These are phyloP conservation scores for Clanis bilineata DNA, from an alignment of 2,888 invertebrate species.

Conservation along the genomic window DNA sequence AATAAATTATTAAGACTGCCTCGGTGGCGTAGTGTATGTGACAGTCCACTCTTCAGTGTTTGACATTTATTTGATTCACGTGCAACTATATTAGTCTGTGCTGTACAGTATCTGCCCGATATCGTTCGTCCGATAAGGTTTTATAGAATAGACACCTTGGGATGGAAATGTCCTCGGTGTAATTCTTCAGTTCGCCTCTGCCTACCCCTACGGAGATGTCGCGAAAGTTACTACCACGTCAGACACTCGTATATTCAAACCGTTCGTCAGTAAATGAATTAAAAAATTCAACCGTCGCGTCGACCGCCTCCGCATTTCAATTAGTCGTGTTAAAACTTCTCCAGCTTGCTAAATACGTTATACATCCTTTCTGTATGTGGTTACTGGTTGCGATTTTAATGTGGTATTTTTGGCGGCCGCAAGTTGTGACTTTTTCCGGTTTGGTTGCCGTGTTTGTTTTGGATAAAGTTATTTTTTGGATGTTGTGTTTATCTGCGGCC, in stretches of 20 bases:
- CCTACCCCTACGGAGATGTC: background rate
- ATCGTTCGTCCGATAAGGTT: too few species aligned
- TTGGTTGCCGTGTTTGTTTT: background rate
- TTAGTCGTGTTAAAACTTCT: conserved; percentile 15
- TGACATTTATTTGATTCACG: too few species aligned
- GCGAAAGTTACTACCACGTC: background rate
- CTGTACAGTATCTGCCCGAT: too few species aligned
- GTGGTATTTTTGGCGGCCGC: background rate
- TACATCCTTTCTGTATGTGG: background rate
- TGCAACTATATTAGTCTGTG: too few species aligned
- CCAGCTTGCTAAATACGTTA: conserved; percentile 14
- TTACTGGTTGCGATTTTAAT: background rate
- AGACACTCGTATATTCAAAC: conserved; percentile 8
- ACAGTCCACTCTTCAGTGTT: too few species aligned
- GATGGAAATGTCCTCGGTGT: too few species aligned
- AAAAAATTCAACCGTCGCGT: conserved; percentile 13
- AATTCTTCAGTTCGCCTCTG: too few species aligned
- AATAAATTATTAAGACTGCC: too few species aligned
- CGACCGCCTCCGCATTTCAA: conserved; percentile 16
- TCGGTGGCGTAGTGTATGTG: too few species aligned
- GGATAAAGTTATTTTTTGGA: background rate
- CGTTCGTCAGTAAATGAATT: conserved; percentile 8
- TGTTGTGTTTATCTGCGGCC: too few species aligned
- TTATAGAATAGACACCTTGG: too few species aligned
- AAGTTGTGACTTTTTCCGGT: background rate